A percentile compares a stretch with the other conserved stretches of the same genome.
These are phyloP conservation scores for Batillaria attramentaria DNA, from an alignment of 1,140 invertebrate genomes.

Conservation along the genomic window DNA sequence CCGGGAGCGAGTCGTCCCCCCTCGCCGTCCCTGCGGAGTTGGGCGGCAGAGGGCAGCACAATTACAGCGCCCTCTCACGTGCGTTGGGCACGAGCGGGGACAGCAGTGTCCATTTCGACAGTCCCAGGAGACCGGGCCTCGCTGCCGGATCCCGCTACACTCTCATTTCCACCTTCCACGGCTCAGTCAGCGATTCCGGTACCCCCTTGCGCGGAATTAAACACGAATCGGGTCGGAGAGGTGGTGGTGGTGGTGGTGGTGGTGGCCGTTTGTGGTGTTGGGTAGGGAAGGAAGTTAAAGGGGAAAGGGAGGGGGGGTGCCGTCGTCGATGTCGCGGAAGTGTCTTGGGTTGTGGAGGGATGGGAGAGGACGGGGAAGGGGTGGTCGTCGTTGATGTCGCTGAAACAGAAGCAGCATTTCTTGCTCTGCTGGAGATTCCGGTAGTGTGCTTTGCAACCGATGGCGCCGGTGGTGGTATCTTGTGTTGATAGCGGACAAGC, in stretches of 20 bases:
- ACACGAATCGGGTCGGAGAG: not conserved
- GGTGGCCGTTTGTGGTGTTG: not conserved
- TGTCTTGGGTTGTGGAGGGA: not conserved
- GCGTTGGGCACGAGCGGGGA: conserved; percentile 7
- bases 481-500: no score
- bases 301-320: not conserved
- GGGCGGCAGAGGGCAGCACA: conserved; percentile 30
- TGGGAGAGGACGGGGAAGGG: not conserved
- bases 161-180: conserved; percentile 1
- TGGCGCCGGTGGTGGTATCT: no score
- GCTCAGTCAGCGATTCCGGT: conserved; percentile 14
- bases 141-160: conserved; percentile 28
- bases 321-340: not conserved
- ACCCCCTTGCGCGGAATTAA: not conserved
- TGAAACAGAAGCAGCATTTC: no score
- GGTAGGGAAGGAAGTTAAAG: not conserved
- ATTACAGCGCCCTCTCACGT: conserved; percentile 31
- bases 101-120: conserved; percentile 30
- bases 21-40: conserved; percentile 24
- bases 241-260: not conserved
- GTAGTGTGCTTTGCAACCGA: no score
- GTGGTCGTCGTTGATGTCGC: no score
- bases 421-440: no score
- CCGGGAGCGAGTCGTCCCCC: no score
- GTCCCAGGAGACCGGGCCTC: conserved; percentile 14